Base-by-base conservation (phyloP, 2,113 vertebrate genomes). In the Phalacrocorax aristotelis region DNA sequence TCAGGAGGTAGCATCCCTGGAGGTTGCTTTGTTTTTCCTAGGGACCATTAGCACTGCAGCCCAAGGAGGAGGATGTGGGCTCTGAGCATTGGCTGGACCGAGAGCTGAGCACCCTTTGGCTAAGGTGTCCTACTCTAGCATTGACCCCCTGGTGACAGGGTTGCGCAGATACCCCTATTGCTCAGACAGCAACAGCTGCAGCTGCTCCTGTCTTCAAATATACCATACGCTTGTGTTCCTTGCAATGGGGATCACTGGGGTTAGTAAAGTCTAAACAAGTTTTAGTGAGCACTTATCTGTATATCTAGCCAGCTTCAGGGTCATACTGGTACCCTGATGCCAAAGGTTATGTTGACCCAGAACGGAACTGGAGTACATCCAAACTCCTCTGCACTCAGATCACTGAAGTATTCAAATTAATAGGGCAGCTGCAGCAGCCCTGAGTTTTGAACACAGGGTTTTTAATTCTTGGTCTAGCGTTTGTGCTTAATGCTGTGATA, bases 221-320 rank as follows among this genome's bases (percentile, higher is more conserved):
- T 2, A 27, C 34, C 0, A 0, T 10, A 3, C 3, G 0, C 30
- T 52, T 36, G 6, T n/a, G 46, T 36, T 86, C 23, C 44, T 27
- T 49, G 48, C 34, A 11, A 0, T 11, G 58, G 26, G 19, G 22
- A 16, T 14, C 12, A 5, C 40, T 25, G 69, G 61, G 57, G 21
- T 48, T 27, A 26, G 65, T 40, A 6, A 91, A 74, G 38, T 21
- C 61, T 49, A 30, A 87, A 14, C 2, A 9, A 38, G 34, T 75
- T 83, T 65, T 34, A 48, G 23, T 5, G 29, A 64, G 32, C 2
- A 1, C 16, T 79, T 58, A 17, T 40, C 64, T 71, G n/a, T 27
- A 2, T 17, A 36, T 58, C 62, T 40, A 62, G 38, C 21, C 32
- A 85, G 32, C 57, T 66, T 85, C 11, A 38, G 36, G 51, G 20